Evolutionary conservation across 1,140 invertebrate species (phyloP), one percentile per base, ranked within the genome.

Genomic region (Nasonia giraulti): DNA sequence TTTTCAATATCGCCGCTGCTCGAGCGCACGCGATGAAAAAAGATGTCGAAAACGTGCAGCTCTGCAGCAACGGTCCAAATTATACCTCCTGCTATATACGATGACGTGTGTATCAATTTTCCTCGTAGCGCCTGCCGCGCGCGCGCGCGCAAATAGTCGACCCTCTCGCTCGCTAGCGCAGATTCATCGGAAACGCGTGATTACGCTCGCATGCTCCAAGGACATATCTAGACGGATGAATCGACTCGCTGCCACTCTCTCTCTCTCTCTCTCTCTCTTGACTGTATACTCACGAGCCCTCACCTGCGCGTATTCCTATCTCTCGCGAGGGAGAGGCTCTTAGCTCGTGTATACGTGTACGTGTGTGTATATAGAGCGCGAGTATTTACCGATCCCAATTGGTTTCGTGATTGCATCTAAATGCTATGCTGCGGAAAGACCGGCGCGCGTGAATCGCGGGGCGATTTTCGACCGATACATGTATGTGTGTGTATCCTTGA

Each of bases 301-400:
- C 82, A 85, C 78, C 62, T 84, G 84, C 33, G 23, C 20, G 23
- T 75, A 75, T n/a, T 17, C 20, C 14, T 55, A 33, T 86, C 87
- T 87, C 87, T 83, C 55, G 86, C 85, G 86, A 88, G 50, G 50
- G 17, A 55, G 85, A 73, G 27, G 82, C 50, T 83, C 40, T 78
- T 69, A 44, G 31, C 33, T 23, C 23, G 12, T n/a, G 40, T 50
- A 50, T 77, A 44, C 14, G 44, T 80, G 71, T 74, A 77, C 20
- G 2, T 1, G 6, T 75, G 69, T 85, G 86, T 85, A 62, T 20
- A n/a, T 20, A 8, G 84, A 85, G 87, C 78, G 83, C 86, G 83
- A 88, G 87, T 90, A 89, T 90, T 90, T 89, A 88, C 89, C 87
- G 88, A 89, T 90, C 89, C 88, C 89, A 90, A 89, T 90, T 91